Percentiles rank a stretch among this genome's conserved stretches.
Conservation (phyloP, 2,888 invertebrate species). For the Cephus nigrinus region DNA sequence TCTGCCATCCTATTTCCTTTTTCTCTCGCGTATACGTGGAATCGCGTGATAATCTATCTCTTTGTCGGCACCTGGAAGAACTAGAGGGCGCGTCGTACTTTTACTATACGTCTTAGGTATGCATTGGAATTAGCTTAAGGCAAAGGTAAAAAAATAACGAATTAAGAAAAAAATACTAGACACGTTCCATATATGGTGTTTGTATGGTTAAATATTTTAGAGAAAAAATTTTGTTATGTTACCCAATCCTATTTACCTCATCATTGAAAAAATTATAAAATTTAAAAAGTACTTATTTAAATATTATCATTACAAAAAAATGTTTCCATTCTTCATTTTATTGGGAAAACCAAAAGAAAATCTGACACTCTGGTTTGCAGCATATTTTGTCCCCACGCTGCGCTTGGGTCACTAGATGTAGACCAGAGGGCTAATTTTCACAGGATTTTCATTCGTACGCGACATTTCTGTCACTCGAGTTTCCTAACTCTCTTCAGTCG, state of each 20-base stretch:
- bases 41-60: conserved; percentile 18
- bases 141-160: background rate
- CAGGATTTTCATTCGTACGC: too few species aligned
- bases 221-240: background rate
- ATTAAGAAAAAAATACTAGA: background rate
- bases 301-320: background rate
- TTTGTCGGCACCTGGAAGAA: conserved; percentile 11
- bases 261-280: background rate
- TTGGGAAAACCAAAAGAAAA: too few species aligned
- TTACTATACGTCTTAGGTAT: background rate
- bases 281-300: background rate
- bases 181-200: background rate
- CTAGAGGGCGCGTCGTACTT: background rate
- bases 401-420: too few species aligned
- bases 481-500: background rate
- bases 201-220: background rate
- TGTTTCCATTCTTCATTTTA: background rate
- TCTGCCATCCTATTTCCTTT: conserved; percentile 9
- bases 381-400: too few species aligned
- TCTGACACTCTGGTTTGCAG: too few species aligned
- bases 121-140: background rate
- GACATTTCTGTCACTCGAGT: too few species aligned
- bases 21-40: conserved; percentile 10
- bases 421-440: too few species aligned
- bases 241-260: background rate